phyloP scores from a whole-genome alignment of 2,888 invertebrate genomes.

The Lutraria lutraria region DNA sequence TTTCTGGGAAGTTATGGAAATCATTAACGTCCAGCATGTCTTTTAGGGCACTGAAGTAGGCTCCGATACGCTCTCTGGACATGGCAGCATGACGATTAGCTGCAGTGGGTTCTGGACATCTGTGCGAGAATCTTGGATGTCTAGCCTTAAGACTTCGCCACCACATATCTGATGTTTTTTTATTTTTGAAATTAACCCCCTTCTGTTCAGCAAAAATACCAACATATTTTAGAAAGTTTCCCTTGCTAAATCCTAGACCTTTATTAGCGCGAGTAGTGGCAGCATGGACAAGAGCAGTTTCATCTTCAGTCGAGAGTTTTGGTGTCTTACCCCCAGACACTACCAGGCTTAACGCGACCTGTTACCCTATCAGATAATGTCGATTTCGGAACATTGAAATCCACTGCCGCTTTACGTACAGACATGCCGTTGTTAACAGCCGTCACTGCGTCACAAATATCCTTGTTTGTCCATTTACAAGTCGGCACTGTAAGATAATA shows the following conservation, averaged over 20 bases:
- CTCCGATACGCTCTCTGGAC: slow-evolving; percentile 30
- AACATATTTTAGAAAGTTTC: slow-evolving; percentile 42
- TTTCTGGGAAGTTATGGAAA: slow-evolving; percentile 28
- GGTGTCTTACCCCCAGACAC: slow-evolving; percentile 48
- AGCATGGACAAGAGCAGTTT: slow-evolving; percentile 33
- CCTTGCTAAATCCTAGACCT: slow-evolving; percentile 43
- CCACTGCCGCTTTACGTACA: no score
- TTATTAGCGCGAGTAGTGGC: slow-evolving; percentile 38
- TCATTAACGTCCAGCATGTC: neutral
- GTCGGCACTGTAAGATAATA: no score
- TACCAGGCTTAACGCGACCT: slow-evolving; percentile 34
- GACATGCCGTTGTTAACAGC: no score
- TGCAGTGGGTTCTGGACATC: slow-evolving; percentile 50
- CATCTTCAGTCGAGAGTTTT: neutral
- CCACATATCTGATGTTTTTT: no score
- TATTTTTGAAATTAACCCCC: slow-evolving; percentile 59
- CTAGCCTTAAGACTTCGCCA: slow-evolving; percentile 48
- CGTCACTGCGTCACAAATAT: no score
- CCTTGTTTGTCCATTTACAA: no score
- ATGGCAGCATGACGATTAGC: slow-evolving; percentile 48
- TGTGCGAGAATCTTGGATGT: slow-evolving; percentile 47
- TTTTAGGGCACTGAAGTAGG: no score
- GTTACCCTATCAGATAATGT: no score
- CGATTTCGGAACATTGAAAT: no score
- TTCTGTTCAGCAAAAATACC: no score